phyloP scores from a whole-genome alignment of 2,888 invertebrate genomes.

The Lottia scabra region DNA sequence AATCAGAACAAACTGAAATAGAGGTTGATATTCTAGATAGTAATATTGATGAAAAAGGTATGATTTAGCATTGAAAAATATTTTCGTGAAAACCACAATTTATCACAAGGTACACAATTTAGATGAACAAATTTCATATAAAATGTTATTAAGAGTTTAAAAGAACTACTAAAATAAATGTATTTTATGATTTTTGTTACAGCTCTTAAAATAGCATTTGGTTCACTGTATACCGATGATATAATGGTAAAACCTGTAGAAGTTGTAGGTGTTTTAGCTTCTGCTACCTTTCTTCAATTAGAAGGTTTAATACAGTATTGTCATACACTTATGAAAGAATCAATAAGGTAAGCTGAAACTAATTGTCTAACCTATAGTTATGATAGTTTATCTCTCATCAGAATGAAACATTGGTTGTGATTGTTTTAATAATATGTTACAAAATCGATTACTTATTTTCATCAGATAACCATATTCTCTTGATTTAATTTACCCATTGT shows the following conservation, averaged over 20 bases:
- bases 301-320: slow-evolving; percentile 82
- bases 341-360: slow-evolving; percentile 74
- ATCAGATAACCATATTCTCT: no score
- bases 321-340: slow-evolving; percentile 80
- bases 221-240: slow-evolving; percentile 83
- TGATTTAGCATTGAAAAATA: slow-evolving; percentile 3
- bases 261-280: slow-evolving; percentile 78
- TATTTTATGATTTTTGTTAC: slow-evolving; percentile 26
- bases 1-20: slow-evolving; percentile 77
- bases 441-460: no score
- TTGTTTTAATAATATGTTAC: no score
- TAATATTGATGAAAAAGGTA: slow-evolving; percentile 78
- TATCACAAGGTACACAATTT: no score
- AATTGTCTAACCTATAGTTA: no score
- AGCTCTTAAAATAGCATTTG: slow-evolving; percentile 80
- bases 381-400: no score
- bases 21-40: slow-evolving; percentile 80
- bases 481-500: no score
- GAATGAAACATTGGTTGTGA: no score
- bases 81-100: no score
- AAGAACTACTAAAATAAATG: no score
- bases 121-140: no score
- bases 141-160: no score
- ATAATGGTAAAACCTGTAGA: slow-evolving; percentile 78
- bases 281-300: slow-evolving; percentile 81